Conservation (phyloP, 2,113 vertebrate species). For the Callipepla squamata region DNA sequence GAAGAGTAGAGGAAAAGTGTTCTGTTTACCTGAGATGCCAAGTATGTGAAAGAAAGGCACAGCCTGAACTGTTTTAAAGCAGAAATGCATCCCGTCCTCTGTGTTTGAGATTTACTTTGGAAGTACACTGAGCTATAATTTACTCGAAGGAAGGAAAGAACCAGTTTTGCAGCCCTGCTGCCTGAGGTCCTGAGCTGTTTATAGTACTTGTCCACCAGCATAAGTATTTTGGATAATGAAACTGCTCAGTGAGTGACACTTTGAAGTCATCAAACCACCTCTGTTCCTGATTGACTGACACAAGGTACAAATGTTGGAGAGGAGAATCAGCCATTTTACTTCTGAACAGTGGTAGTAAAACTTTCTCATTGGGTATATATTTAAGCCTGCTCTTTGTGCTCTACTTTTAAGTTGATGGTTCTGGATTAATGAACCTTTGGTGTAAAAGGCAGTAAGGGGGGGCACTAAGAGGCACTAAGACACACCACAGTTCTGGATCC, state of each 20-base stretch:
- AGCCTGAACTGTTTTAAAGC: neutral
- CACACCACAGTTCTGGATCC: neutral
- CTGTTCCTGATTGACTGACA: neutral
- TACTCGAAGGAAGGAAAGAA: neutral
- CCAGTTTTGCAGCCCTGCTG: neutral
- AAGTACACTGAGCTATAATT: neutral
- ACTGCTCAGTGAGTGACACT: neutral
- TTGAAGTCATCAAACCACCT: neutral
- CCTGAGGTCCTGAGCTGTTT: neutral
- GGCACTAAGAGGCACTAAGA: no score
- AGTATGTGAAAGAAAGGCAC: neutral
- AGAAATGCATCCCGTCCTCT: neutral
- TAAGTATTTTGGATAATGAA: neutral
- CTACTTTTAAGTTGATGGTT: neutral
- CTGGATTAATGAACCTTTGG: fast-evolving
- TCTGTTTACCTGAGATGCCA: neutral
- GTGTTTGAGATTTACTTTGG: neutral
- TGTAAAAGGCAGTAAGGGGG: no score
- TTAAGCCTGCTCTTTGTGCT: neutral
- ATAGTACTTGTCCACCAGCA: neutral
- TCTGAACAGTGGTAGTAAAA: neutral
- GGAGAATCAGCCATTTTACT: neutral
- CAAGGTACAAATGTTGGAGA: neutral
- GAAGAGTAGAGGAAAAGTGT: neutral
- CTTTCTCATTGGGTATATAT: neutral